Evolutionary conservation across 2,113 vertebrate genomes (phyloP).

Genomic region (Eulemur rufifrons): DNA sequence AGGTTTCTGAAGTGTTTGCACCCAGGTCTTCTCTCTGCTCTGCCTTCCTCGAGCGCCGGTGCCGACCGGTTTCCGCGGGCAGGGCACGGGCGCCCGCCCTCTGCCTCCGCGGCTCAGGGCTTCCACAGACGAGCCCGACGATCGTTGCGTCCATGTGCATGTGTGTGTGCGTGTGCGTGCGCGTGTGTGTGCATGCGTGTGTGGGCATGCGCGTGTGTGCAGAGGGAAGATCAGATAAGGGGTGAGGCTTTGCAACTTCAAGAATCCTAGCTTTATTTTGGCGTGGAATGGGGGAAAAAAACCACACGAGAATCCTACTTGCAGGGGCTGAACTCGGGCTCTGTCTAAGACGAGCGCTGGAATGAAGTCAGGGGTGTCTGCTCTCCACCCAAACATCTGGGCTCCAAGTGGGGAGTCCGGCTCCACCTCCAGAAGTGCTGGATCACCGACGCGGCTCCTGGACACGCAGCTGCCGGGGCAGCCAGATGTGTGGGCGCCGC

Average conservation of each 20-base stretch:
- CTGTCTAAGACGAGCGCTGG: fast-evolving
- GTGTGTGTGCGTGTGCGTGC: too few species aligned
- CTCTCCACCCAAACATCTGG: neutral
- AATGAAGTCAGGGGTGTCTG: neutral
- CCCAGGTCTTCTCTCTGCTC: conserved; percentile 56
- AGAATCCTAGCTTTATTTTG: neutral
- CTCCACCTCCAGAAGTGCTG: fast-evolving
- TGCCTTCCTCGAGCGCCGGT: neutral
- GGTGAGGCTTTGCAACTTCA: neutral
- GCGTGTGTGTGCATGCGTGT: fast-evolving
- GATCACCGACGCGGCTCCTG: neutral
- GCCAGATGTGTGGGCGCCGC: neutral
- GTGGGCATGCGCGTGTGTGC: fast-evolving
- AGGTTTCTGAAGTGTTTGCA: conserved; percentile 72
- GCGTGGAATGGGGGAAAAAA: neutral
- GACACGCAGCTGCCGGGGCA: fast-evolving
- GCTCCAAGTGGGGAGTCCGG: neutral
- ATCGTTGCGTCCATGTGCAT: neutral
- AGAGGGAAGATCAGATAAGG: neutral
- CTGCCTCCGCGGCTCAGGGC: too few species aligned
- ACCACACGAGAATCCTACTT: neutral
- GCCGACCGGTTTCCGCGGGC: neutral
- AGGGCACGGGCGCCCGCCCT: too few species aligned
- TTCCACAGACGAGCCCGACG: neutral
- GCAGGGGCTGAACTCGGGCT: neutral